These are phyloP conservation scores for Sebastiscus albofasciatus DNA, from an alignment of 2,797 vertebrate genomes.

Conservation along the genomic window DNA sequence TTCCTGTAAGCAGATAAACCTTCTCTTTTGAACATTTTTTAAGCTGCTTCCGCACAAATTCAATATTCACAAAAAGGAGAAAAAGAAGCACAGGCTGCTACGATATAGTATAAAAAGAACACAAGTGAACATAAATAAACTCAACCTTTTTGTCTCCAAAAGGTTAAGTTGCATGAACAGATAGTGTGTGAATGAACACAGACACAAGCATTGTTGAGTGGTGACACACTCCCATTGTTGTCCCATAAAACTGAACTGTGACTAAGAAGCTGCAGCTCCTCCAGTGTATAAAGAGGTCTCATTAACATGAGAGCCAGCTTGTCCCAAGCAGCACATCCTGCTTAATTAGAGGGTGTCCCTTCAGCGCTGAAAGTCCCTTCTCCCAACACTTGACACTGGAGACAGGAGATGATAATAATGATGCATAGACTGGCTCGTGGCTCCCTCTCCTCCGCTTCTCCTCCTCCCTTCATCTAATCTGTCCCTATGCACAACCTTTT, in stretches of 20 bases:
- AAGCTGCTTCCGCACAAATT: background rate
- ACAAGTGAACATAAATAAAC: background rate
- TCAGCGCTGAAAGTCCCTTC: conserved; percentile 36
- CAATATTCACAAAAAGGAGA: conserved; percentile 1
- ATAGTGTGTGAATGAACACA: background rate
- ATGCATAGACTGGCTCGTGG: background rate
- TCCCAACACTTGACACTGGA: conserved; percentile 21
- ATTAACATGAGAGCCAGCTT: conserved; percentile 59
- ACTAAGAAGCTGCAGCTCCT: conserved; percentile 12
- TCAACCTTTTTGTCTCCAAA: background rate
- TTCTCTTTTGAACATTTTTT: background rate
- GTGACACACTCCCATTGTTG: background rate
- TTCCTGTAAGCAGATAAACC: conserved; percentile 13
- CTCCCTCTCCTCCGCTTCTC: conserved; percentile 4
- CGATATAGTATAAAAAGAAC: background rate
- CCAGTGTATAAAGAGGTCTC: conserved; percentile 26
- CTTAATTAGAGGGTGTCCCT: conserved; percentile 49
- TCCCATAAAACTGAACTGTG: conserved; percentile 8
- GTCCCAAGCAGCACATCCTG: conserved; percentile 48
- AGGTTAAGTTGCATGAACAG: background rate
- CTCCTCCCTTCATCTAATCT: conserved; percentile 22
- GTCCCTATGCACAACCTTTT: conserved; percentile 2
- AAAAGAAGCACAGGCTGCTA: background rate
- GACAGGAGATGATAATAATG: conserved; percentile 8
- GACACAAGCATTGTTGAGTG: background rate